Evolutionary conservation across 1,140 invertebrate genomes (phyloP).

Genomic region (Maniola jurtina): DNA sequence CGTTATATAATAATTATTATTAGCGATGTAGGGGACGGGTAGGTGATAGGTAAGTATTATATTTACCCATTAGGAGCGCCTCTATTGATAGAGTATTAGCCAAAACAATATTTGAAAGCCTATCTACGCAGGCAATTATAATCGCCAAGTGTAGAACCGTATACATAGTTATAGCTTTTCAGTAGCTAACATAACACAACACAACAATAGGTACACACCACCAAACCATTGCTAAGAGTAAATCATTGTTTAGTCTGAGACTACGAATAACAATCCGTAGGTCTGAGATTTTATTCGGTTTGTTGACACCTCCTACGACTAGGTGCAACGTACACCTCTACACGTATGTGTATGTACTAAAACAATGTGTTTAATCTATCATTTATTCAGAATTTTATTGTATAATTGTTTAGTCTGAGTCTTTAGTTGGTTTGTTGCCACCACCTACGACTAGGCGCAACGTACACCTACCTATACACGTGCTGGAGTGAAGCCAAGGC

Average conservation of each 20-base stretch:
- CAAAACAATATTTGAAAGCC: not conserved
- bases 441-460: too few species aligned
- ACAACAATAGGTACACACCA: not conserved
- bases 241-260: not conserved
- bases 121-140: not conserved
- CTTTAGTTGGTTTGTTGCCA: not conserved
- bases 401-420: not conserved
- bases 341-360: too few species aligned
- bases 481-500: too few species aligned
- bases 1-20: not conserved
- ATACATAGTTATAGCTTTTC: not conserved
- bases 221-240: too few species aligned
- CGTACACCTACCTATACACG: too few species aligned
- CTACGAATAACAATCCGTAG: too few species aligned
- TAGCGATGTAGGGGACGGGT: not conserved
- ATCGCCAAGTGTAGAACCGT: too few species aligned
- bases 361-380: slow-evolving; percentile 1
- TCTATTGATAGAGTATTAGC: slow-evolving; percentile 1
- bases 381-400: not conserved
- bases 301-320: not conserved
- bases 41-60: not conserved
- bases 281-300: not conserved
- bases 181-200: not conserved
- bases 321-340: too few species aligned
- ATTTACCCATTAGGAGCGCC: not conserved